Base-by-base conservation (phyloP, 2,888 invertebrate genomes). In the Autographa gamma region DNA sequence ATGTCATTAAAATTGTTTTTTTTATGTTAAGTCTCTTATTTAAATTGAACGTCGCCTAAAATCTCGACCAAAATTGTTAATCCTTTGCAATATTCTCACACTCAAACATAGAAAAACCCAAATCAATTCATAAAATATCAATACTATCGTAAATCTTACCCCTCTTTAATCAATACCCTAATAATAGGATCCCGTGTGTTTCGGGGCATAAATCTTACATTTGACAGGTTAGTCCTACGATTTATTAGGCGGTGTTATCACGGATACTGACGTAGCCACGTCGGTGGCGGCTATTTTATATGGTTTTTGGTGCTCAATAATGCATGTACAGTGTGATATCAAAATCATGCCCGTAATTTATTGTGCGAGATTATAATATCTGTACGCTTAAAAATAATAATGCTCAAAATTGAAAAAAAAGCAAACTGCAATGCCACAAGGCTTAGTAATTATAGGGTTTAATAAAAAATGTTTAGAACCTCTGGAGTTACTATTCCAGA, bases 201-300 rank as follows among this genome's bases (percentile, higher is more conserved):
- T 65, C 60, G 62, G 13, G 41, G 63, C 66, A 82, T 82, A 80
- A 80, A 79, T 82, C 78, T 82, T 69, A 73, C 61, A 52, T 82
- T 82, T 82, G 81, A 80, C 81, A 80, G 63, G 59, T 13, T 80
- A 76, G 82, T 76, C 79, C 65, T 16, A 66, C 69, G 79, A 82
- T 82, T 82, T 82, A 82, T 81, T 82, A 72, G 59, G 54, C 71
- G 77, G 69, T 41, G 60, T 61, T 82, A 82, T 79, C 82, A 72
- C 34, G 73, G 79, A 68, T 66, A 60, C 63, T 43, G 69, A 34
- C 66, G 34, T 19, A 48, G 68, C 25, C 32, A 41, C 18, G 77
- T 71, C 63, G 63, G 60, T 19, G 25, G 25, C 34, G 25, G 43
- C 34, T 64, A 66, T 66, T 77, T 79, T 67, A 76, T 79, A 73